phyloP scores from a whole-genome alignment of 2,113 vertebrate genomes.

The Heterochromis multidens region DNA sequence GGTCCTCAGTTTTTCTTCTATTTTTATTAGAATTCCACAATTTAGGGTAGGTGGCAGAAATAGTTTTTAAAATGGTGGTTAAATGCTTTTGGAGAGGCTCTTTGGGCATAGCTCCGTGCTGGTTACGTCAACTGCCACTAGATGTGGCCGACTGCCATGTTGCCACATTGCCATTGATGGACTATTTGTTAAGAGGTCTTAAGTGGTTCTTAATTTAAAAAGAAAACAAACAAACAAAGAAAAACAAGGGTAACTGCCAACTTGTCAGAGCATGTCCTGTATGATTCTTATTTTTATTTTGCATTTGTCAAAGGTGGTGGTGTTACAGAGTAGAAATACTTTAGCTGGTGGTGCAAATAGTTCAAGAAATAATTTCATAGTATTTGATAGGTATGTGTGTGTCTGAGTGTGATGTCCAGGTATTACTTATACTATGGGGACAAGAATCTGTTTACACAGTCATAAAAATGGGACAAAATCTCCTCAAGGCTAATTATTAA shows the following conservation, averaged over 20 bases:
- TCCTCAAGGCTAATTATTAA: not conserved
- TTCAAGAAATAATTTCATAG: not conserved
- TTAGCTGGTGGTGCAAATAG: not conserved
- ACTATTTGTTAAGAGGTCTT: not conserved
- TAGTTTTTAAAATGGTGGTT: not conserved
- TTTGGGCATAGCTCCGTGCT: not conserved
- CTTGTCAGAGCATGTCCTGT: not conserved
- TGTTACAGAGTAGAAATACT: not conserved
- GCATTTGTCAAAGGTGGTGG: not conserved
- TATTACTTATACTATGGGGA: not conserved
- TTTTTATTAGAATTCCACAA: not conserved
- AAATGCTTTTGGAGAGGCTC: not conserved
- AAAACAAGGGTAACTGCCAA: not conserved
- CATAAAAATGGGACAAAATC: not conserved
- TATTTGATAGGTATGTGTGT: not conserved
- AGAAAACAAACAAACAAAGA: accelerated
- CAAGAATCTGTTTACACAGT: not conserved
- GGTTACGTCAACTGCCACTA: not conserved
- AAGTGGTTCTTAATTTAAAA: not conserved
- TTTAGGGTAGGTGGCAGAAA: not conserved
- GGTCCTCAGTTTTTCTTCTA: not conserved
- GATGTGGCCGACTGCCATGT: not conserved
- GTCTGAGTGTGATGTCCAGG: not conserved
- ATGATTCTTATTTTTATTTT: not conserved
- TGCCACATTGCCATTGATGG: not conserved